A percentile compares a stretch with the other conserved stretches of the same genome.
Evolutionary conservation across 2,797 vertebrate species (phyloP).

Genomic region (Sparidentex hasta): DNA sequence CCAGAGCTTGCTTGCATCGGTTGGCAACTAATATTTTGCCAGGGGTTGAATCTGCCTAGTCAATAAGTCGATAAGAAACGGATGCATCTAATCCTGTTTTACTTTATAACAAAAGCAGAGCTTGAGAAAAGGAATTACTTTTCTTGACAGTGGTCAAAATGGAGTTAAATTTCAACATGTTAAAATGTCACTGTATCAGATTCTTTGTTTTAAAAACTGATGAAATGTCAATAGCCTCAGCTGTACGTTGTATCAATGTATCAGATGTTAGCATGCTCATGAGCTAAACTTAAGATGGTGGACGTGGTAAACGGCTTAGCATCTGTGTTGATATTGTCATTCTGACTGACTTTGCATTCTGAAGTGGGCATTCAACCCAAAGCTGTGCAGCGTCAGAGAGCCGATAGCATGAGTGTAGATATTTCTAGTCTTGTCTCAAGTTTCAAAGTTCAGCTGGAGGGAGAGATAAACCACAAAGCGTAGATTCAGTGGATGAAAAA

Average conservation of each 20-base stretch:
- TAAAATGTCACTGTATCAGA: neutral
- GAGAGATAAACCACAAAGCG: neutral
- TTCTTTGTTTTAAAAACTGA: neutral
- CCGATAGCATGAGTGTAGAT: neutral
- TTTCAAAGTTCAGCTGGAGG: slow-evolving; percentile 1
- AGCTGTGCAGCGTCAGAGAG: neutral
- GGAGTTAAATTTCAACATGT: neutral
- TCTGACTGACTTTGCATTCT: neutral
- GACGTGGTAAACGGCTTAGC: neutral
- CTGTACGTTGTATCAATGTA: neutral
- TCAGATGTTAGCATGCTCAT: neutral
- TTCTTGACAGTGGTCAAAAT: neutral
- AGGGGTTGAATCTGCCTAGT: neutral
- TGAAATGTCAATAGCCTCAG: neutral
- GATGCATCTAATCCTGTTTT: neutral
- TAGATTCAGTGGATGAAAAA: neutral
- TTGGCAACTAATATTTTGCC: neutral
- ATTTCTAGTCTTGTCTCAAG: neutral
- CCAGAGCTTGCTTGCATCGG: neutral
- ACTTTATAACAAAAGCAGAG: neutral
- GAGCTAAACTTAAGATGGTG: neutral
- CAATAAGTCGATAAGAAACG: neutral
- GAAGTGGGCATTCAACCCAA: neutral
- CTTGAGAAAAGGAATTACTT: neutral
- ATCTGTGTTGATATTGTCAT: neutral